Evolutionary conservation across 2,113 vertebrate species (phyloP), one percentile per base, ranked within the genome.

Genomic region (Actinemys pallida): DNA sequence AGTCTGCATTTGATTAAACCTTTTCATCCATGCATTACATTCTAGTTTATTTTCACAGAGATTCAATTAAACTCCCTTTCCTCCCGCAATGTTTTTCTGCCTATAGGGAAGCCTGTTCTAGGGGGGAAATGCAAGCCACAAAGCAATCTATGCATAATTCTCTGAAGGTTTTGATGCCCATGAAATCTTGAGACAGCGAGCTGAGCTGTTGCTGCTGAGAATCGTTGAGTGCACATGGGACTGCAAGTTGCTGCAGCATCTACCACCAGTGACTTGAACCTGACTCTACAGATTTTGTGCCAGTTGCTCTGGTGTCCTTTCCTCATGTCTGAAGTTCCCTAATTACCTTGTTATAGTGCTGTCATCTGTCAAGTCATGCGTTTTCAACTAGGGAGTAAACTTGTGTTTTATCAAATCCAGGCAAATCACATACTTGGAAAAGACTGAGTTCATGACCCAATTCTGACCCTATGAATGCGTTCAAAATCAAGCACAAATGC

Each of bases 261-360:
- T 19, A 42, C 39, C 35, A 13, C 0, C 3, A 54, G 42, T 31
- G 3, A 5, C 53, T 39, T 76, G 24, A 42, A 45, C 42, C 45
- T 22, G 65, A 39, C 42, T 5, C 7, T 2, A 25, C 6, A 10
- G n/a, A 72, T 31, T 5, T 6, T 2, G 25, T 12, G 22, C 42
- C 81, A 0, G 0, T 0, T 3, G 56, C 39, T 29, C 84, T 0
- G 0, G 54, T 29, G 6, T 42, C 19, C 75, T 7, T 2, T 22
- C 1, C 0, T 1, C 0, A 27, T 8, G 3, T 65, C 80, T 22
- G 2, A 1, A 4, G 65, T 0, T 78, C 11, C 45, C 81, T 6
- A 0, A 0, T 42, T 31, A 88, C 50, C n/a, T 31, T 16, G n/a
- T 42, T 2, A 14, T 54, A 82, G 47, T 54, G 72, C 56, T 6